Percentiles rank a stretch among this genome's conserved stretches.
Conservation (phyloP, 1,140 invertebrate species). For the Eumeta japonica region DNA sequence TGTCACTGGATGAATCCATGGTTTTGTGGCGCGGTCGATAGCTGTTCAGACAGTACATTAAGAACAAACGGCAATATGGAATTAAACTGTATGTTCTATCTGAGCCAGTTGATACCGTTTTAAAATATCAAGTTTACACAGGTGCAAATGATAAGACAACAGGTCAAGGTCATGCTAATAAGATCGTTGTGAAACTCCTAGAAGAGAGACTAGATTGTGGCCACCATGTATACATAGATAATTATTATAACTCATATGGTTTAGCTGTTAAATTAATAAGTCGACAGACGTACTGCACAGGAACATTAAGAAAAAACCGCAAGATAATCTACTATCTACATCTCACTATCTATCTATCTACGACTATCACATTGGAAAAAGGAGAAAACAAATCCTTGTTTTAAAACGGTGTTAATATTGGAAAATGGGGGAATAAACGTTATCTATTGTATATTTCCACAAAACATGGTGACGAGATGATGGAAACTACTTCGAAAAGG, state of each 20-base stretch:
- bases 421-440: conserved; percentile 23
- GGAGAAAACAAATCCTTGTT: conserved; percentile 20
- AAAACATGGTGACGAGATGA: conserved; percentile 10
- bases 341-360: too few species aligned
- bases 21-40: conserved; percentile 36
- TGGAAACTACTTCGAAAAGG: conserved; percentile 6
- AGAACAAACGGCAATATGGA: conserved; percentile 34
- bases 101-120: conserved; percentile 24
- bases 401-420: conserved; percentile 16
- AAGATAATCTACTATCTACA: conserved; percentile 16
- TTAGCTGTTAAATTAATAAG: conserved; percentile 18
- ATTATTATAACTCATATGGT: conserved; percentile 21
- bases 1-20: conserved; percentile 39
- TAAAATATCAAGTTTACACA: conserved; percentile 19
- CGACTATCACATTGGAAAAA: conserved; percentile 14
- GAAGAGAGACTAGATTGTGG: conserved; percentile 23
- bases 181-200: conserved; percentile 21
- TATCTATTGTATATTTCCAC: conserved; percentile 12
- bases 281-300: conserved; percentile 21
- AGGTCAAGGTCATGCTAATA: conserved; percentile 15
- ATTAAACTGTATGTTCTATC: conserved; percentile 39
- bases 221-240: conserved; percentile 30
- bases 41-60: conserved; percentile 32
- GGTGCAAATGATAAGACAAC: conserved; percentile 12
- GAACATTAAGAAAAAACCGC: conserved; percentile 17